Percentiles rank a stretch among this genome's conserved stretches.
phyloP scores from a whole-genome alignment of 2,888 invertebrate species.

The Drosophila percnosoma region DNA sequence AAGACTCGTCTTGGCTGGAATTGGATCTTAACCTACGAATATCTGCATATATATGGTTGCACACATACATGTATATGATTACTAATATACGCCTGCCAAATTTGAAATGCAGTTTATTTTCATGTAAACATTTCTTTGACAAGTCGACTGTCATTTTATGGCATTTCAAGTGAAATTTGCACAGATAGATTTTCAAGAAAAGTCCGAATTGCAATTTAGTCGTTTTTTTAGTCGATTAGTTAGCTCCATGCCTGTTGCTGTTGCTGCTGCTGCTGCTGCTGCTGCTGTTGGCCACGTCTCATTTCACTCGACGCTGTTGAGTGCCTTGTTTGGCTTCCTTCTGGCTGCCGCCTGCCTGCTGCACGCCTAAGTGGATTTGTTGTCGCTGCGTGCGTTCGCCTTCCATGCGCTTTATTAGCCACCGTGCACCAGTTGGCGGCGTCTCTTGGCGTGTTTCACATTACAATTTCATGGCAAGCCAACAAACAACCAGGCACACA shows the following conservation, averaged over 20 bases:
- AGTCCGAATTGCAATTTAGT: constrained; percentile 12
- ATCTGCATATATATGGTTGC: not conserved
- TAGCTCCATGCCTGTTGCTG: constrained; percentile 1
- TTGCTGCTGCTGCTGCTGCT: not conserved
- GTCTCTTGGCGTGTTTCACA: constrained; percentile 58
- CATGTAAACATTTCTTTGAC: not conserved
- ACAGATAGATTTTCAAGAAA: not conserved
- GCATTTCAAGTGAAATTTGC: constrained; percentile 4
- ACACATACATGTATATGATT: not conserved
- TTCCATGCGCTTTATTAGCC: constrained; percentile 75
- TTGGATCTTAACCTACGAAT: not conserved
- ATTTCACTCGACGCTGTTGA: constrained; percentile 53
- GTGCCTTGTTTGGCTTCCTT: constrained; percentile 67
- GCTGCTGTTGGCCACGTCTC: constrained; percentile 45
- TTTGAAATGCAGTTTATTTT: not conserved
- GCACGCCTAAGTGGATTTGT: constrained; percentile 81
- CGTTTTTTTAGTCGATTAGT: constrained; percentile 37
- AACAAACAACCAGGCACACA: not conserved
- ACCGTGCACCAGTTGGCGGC: constrained; percentile 74
- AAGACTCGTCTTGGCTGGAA: not conserved
- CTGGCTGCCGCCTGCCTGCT: constrained; percentile 27
- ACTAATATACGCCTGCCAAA: not conserved
- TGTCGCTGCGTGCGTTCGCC: constrained; percentile 58
- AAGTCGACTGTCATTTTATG: not conserved
- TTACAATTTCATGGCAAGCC: constrained; percentile 52